Percentiles rank a stretch among this genome's conserved stretches.
Evolutionary conservation across 2,888 invertebrate species (phyloP).

Genomic region (Incurvaria masculella): DNA sequence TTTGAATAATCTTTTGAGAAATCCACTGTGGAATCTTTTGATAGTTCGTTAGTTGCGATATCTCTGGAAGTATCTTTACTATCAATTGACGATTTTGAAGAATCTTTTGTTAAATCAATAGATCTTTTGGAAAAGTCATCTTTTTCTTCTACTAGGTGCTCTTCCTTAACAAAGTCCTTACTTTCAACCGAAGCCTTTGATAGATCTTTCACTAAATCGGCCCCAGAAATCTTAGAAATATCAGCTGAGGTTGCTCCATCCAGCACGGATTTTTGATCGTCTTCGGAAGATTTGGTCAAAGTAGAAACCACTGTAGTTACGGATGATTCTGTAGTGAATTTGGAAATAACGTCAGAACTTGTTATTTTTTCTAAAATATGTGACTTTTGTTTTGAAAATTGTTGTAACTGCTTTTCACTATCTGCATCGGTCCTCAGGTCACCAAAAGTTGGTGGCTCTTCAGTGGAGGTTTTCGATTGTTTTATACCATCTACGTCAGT

Average conservation of each 20-base stretch:
- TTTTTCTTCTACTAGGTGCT: conserved; percentile 37
- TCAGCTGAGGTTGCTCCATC: conserved; percentile 49
- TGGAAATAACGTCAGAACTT: conserved; percentile 37
- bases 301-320: conserved; percentile 47
- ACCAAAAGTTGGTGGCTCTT: too few species aligned
- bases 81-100: conserved; percentile 49
- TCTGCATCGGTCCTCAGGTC: too few species aligned
- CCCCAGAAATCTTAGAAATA: conserved; percentile 46
- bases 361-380: not conserved
- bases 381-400: not conserved
- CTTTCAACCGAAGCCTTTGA: conserved; percentile 43
- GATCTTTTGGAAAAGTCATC: conserved; percentile 49
- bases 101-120: conserved; percentile 45
- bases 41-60: conserved; percentile 48
- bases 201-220: conserved; percentile 42
- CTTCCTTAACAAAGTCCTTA: conserved; percentile 35
- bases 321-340: conserved; percentile 50
- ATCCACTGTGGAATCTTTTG: conserved; percentile 50
- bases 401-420: too few species aligned
- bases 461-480: too few species aligned
- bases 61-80: conserved; percentile 51
- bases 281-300: conserved; percentile 47
- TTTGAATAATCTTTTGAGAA: conserved; percentile 46
- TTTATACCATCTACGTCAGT: not conserved
- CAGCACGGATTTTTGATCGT: conserved; percentile 43